A percentile compares a stretch with the other conserved stretches of the same genome.
Evolutionary conservation across 2,113 vertebrate species (phyloP).

Genomic region (Neodon shergylaensis): DNA sequence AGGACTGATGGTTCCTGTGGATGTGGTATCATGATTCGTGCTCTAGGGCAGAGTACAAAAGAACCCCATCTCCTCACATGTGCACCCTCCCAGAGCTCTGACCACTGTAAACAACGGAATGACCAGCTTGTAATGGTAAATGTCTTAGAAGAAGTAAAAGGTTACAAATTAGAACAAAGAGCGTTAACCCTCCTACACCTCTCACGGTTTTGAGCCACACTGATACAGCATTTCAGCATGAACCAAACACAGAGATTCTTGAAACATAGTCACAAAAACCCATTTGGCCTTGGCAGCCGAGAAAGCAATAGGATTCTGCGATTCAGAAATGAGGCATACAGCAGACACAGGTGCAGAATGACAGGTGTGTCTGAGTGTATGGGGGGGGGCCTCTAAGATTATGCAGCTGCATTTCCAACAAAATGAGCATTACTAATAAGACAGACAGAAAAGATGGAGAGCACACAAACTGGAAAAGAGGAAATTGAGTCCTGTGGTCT

Average conservation of each 20-base stretch:
- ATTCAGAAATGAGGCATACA: not conserved
- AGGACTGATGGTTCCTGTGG: not conserved
- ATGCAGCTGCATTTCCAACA: not conserved
- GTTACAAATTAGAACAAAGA: conserved; percentile 43
- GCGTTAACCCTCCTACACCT: not conserved
- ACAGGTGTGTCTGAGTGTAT: not conserved
- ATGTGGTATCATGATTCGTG: not conserved
- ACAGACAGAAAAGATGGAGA: conserved; percentile 26
- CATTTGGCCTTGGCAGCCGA: not conserved
- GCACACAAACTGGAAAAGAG: conserved; percentile 34
- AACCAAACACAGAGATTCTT: conserved; percentile 37
- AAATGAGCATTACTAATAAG: conserved; percentile 50
- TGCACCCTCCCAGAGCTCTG: not conserved
- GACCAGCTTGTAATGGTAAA: not conserved
- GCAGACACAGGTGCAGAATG: conserved; percentile 36
- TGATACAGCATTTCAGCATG: not conserved
- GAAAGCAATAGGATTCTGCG: conserved; percentile 8
- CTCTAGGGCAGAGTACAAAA: not conserved
- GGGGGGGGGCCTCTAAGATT: not conserved
- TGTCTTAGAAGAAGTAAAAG: conserved; percentile 22
- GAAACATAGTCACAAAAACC: conserved; percentile 22
- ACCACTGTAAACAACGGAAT: not conserved
- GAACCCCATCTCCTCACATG: not conserved
- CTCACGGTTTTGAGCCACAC: not conserved
- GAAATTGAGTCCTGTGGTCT: not conserved